These are phyloP conservation scores for Musca vetustissima DNA, from an alignment of 1,140 invertebrate genomes.

Conservation along the genomic window DNA sequence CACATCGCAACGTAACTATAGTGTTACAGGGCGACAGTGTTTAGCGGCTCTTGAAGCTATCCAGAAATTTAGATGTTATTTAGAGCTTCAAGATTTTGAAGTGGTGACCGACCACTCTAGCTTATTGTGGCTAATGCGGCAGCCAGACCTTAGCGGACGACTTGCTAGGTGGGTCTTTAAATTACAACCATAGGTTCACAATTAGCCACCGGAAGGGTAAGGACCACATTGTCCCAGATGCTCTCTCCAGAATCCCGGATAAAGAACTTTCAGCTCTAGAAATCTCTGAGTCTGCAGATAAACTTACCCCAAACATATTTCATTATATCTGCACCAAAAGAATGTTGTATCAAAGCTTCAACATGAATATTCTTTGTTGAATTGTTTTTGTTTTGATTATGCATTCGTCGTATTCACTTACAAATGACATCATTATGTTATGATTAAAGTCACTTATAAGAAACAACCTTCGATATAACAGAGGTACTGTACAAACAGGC, in stretches of 20 bases:
- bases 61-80: not conserved
- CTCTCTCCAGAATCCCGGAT: not conserved
- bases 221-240: conserved; percentile 19
- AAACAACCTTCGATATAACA: no score
- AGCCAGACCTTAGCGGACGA: not conserved
- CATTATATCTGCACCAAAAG: no score
- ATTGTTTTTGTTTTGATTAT: no score
- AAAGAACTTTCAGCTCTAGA: conserved; percentile 2
- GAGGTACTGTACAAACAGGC: no score
- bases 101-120: not conserved
- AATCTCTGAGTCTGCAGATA: not conserved
- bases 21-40: not conserved
- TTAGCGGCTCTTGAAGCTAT: not conserved
- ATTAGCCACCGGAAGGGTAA: conserved; percentile 5
- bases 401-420: no score
- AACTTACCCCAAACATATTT: no score
- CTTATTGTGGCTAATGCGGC: not conserved
- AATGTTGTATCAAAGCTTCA: no score
- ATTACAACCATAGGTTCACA: conserved; percentile 32
- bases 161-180: conserved; percentile 36
- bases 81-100: not conserved
- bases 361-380: no score
- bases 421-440: no score
- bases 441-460: no score
- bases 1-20: not conserved